A percentile compares a stretch with the other conserved stretches of the same genome.
Evolutionary conservation across 2,797 vertebrate species (phyloP).

Genomic region (Pogoniulus pusillus): DNA sequence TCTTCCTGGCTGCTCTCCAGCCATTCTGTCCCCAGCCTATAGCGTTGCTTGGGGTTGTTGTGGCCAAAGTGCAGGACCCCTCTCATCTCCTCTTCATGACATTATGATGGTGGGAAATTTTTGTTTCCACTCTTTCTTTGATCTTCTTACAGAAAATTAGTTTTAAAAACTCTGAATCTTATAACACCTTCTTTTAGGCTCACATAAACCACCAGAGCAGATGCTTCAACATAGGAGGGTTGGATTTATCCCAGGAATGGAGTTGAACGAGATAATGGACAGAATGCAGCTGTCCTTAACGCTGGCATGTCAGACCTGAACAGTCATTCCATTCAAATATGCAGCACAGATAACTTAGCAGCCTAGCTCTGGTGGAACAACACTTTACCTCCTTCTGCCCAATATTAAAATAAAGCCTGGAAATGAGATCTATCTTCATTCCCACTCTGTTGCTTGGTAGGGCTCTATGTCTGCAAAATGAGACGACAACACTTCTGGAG

Average conservation of each 20-base stretch:
- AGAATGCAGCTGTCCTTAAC: background rate
- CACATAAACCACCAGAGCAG: background rate
- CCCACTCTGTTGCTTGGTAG: background rate
- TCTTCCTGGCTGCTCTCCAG: too few species aligned
- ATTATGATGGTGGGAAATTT: background rate
- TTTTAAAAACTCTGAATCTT: background rate
- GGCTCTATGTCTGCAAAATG: accelerated
- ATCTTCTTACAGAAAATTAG: background rate
- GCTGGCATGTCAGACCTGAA: background rate
- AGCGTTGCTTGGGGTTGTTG: too few species aligned
- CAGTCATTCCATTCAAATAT: background rate
- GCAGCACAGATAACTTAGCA: accelerated
- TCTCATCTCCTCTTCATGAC: background rate
- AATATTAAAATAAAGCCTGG: background rate
- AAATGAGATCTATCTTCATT: background rate
- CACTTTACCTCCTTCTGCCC: background rate
- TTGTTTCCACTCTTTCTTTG: background rate
- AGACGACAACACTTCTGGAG: background rate
- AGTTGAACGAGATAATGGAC: background rate
- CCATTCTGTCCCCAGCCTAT: too few species aligned
- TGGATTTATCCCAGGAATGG: background rate
- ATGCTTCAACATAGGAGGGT: background rate
- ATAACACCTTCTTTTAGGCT: background rate
- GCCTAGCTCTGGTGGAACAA: background rate
- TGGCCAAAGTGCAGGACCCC: too few species aligned